These are phyloP conservation scores for Cololabis saira DNA, from an alignment of 2,113 vertebrate genomes.

Conservation along the genomic window DNA sequence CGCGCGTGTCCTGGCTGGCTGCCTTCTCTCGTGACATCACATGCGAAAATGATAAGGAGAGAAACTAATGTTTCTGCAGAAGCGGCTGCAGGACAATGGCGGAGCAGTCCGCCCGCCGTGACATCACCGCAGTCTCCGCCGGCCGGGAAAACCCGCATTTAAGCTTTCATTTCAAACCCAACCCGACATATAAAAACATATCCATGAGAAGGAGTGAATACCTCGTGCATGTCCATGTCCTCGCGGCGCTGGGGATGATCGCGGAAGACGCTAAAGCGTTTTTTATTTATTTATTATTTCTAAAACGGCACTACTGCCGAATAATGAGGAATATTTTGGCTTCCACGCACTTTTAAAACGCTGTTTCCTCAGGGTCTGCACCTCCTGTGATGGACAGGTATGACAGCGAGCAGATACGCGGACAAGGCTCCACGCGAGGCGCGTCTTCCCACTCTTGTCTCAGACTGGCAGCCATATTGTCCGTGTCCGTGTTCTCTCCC, in stretches of 20 bases:
- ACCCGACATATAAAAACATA: too few species aligned
- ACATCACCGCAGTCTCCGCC: too few species aligned
- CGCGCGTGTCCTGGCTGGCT: slow-evolving; percentile 6
- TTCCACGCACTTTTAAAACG: too few species aligned
- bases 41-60: background rate
- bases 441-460: slow-evolving; percentile 56
- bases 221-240: too few species aligned
- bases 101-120: background rate
- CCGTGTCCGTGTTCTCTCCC: slow-evolving; percentile 23
- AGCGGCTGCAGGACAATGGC: background rate
- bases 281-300: too few species aligned
- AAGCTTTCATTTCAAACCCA: too few species aligned
- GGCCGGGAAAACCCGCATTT: too few species aligned
- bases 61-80: background rate
- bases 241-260: too few species aligned
- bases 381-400: background rate
- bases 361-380: background rate
- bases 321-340: too few species aligned
- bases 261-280: too few species aligned
- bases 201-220: too few species aligned
- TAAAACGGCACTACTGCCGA: too few species aligned
- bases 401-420: slow-evolving; percentile 30
- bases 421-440: slow-evolving; percentile 15
- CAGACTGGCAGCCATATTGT: slow-evolving; percentile 65
- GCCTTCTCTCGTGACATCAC: slow-evolving; percentile 10